Conservation (phyloP, 2,888 invertebrate genomes). For the Clitarchus hookeri region DNA sequence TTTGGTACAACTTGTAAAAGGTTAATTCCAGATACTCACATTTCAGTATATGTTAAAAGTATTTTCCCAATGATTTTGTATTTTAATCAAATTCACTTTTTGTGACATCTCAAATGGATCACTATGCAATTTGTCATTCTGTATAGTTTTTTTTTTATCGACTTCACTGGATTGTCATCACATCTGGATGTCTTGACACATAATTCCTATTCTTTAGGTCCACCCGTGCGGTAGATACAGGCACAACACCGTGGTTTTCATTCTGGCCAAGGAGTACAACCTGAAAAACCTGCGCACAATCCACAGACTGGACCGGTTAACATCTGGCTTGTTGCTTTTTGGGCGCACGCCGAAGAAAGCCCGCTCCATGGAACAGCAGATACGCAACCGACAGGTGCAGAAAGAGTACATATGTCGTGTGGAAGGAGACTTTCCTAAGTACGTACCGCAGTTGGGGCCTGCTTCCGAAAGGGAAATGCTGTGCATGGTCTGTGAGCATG, state of each 20-base stretch:
- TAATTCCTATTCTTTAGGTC: slow-evolving; percentile 63
- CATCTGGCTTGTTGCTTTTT: slow-evolving; percentile 91
- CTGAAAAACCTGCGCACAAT: slow-evolving; percentile 91
- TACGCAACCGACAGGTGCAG: slow-evolving; percentile 86
- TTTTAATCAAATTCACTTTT: too few relatives aligned
- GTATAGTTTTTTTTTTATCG: too few relatives aligned
- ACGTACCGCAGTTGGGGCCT: slow-evolving; percentile 53
- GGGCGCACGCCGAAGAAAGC: slow-evolving; percentile 93
- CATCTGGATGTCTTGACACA: too few relatives aligned
- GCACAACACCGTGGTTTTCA: slow-evolving; percentile 95
- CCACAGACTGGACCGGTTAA: slow-evolving; percentile 94
- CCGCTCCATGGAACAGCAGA: slow-evolving; percentile 93
- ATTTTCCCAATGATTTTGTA: too few relatives aligned
- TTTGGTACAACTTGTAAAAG: too few relatives aligned
- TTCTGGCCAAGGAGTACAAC: slow-evolving; percentile 94
- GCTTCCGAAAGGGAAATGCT: neutral
- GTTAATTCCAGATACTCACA: too few relatives aligned
- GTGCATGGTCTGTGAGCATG: slow-evolving; percentile 18
- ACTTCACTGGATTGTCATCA: too few relatives aligned
- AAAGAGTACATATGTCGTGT: slow-evolving; percentile 97
- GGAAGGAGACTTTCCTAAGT: slow-evolving; percentile 93
- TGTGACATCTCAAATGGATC: too few relatives aligned
- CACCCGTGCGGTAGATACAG: slow-evolving; percentile 98
- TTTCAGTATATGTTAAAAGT: too few relatives aligned
- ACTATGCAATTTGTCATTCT: too few relatives aligned